Evolutionary conservation across 2,113 vertebrate genomes (phyloP).

Genomic region (Cyprinodon variegatus): DNA sequence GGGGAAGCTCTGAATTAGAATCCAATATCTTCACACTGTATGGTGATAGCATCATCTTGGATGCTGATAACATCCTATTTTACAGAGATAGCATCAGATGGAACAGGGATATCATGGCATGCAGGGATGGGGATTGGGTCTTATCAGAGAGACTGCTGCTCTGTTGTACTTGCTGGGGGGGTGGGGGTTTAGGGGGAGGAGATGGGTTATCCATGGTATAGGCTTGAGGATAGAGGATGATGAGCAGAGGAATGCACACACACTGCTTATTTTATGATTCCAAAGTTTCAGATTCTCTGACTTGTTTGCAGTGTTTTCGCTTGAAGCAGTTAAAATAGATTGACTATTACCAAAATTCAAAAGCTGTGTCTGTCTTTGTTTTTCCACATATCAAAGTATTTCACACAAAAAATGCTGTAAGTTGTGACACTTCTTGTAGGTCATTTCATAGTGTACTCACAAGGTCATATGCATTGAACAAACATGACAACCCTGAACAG

Average conservation of each 20-base stretch:
- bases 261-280: constrained; percentile 47
- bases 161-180: constrained; percentile 19
- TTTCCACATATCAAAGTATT: constrained; percentile 20
- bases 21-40: constrained; percentile 63
- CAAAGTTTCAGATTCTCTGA: constrained; percentile 37
- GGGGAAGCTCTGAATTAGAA: constrained; percentile 58
- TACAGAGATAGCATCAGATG: constrained; percentile 65
- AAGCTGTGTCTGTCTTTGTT: constrained; percentile 10
- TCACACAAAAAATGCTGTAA: not conserved
- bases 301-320: constrained; percentile 25
- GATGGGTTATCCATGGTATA: constrained; percentile 31
- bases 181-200: not conserved
- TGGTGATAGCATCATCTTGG: constrained; percentile 60
- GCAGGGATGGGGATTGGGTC: constrained; percentile 47
- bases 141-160: constrained; percentile 43
- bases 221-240: constrained; percentile 20
- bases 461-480: constrained; percentile 45
- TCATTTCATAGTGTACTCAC: constrained; percentile 30
- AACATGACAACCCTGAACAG: no score
- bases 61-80: constrained; percentile 70
- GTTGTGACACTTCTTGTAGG: not conserved
- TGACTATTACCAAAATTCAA: constrained; percentile 22
- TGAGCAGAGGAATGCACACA: constrained; percentile 22
- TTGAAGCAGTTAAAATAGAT: constrained; percentile 51
- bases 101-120: constrained; percentile 53